Evolutionary conservation across 2,113 vertebrate genomes (phyloP), one percentile per base, ranked within the genome.

Genomic region (Abramis brama): DNA sequence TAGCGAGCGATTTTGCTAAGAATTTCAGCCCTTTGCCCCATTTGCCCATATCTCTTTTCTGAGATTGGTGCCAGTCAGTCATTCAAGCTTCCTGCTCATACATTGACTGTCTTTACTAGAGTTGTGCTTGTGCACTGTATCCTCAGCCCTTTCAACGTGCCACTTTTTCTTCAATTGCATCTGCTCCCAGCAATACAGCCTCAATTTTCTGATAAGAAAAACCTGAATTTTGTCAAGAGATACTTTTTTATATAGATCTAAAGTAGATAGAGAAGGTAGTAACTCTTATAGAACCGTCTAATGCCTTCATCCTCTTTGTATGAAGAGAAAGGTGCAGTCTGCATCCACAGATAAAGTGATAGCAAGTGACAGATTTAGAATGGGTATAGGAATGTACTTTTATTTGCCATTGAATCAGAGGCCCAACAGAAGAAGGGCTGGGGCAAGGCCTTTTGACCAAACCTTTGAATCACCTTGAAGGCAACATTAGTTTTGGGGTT

Each of bases 181-280:
- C 89, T 87, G 87, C 89, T 91, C 87, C 89, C 85, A 85, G 85
- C 89, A 91, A 93, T 91, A 91, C 91, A 93, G 91, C 94, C 93
- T 93, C 91, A 93, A 94, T 94, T 94, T 95, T 94, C 94, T 94
- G 93, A 95, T 94, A 95, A 95, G 93, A 89, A 85, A 87, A 91
- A 90, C 90, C 89, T 88, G 90, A 93, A 92, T 77, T 94, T 94
- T 94, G 94, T 94, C 91, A 92, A 88, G 84, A 93, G 91, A 92
- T 90, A 91, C 90, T 93, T 94, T 93, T 91, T 21, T 57, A 52
- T 11, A 91, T 93, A 71, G 93, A 94, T 94, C 84, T 90, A 88
- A 91, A 86, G 79, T 81, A 75, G 92, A 93, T 93, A 88, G 74
- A 89, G 85, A 74, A 85, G 87, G 89, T 90, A 90, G 80, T 92